Evolutionary conservation across 2,888 invertebrate species (phyloP), one percentile per base, ranked within the genome.

Genomic region (Drosophila maculinotata): DNA sequence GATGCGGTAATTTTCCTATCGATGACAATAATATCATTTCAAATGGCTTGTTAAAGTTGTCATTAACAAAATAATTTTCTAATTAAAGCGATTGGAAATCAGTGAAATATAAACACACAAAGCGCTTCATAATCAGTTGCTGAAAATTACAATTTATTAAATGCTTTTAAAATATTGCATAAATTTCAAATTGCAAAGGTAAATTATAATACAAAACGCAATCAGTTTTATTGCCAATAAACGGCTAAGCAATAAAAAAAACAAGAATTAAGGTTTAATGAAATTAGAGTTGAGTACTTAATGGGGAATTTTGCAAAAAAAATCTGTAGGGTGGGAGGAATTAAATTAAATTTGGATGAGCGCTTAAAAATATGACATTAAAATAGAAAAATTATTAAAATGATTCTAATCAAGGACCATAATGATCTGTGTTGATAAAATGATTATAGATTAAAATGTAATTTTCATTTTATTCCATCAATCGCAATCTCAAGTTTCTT

Each of bases 1-100:
- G 69, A 49, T 71, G 72, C 35, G 48, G 71, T 79, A 62, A 70
- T 74, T 87, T 84, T 74, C 70, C 70, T 47, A 77, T 77, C 63
- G 54, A 47, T 49, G 44, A 53, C 60, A 79, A 58, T 63, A 54
- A 67, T 65, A 62, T 52, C 31, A 60, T 64, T 59, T 76, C 45
- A 51, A 39, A 36, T 70, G 33, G 30, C 54, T 67, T 48, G 20
- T 23, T 9, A 58, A 60, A 31, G n/a, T n/a, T n/a, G n/a, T 10
- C 28, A 31, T 51, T 52, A 23, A 10, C 25, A 51, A 48, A 47
- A 42, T 31, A 14, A 68, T 49, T 60, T 60, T 53, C 28, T 28
- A 53, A 44, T 60, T 39, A 28, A 8, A 69, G 12, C 8, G 12
- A 41, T 38, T 42, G 33, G 2, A 12, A 38, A 23, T 42, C 51